A percentile compares a stretch with the other conserved stretches of the same genome.
Conservation (phyloP, 2,113 vertebrate species). For the Cyanoliseus patagonus region DNA sequence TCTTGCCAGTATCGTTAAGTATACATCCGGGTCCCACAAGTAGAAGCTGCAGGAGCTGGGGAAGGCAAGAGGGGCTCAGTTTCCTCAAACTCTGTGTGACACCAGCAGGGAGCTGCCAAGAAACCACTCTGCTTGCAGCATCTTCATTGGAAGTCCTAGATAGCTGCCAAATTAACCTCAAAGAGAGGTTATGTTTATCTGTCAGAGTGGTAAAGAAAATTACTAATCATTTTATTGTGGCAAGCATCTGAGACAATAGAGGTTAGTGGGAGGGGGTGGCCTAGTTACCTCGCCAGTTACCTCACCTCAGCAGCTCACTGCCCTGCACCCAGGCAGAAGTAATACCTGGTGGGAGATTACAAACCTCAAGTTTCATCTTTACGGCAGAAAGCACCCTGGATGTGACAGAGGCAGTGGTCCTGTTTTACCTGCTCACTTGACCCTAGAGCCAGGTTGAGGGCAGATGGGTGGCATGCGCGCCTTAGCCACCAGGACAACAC, state of each 20-base stretch:
- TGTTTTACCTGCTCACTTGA: not conserved
- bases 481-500: not conserved
- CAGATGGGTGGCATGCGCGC: not conserved
- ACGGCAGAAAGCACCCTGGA: not conserved
- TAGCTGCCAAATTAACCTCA: conserved; percentile 35
- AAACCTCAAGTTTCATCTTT: not conserved
- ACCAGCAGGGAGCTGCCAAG: not conserved
- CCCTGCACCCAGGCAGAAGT: not conserved
- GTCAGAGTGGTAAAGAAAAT: conserved; percentile 2
- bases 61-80: not conserved
- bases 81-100: not conserved
- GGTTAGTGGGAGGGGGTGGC: not conserved
- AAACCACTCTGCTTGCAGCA: not conserved
- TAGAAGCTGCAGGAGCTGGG: not conserved
- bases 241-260: not conserved
- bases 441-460: not conserved
- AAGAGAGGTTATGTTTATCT: conserved; percentile 19
- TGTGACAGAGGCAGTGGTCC: rapidly evolving
- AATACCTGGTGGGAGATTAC: not conserved
- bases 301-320: not conserved
- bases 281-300: not conserved
- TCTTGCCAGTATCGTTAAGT: not conserved
- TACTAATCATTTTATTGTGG: conserved; percentile 38
- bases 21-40: not conserved
- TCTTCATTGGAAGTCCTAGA: conserved; percentile 11